These are phyloP conservation scores for Trachymyrmex cornetzi DNA, from an alignment of 1,140 invertebrate species.

Conservation along the genomic window DNA sequence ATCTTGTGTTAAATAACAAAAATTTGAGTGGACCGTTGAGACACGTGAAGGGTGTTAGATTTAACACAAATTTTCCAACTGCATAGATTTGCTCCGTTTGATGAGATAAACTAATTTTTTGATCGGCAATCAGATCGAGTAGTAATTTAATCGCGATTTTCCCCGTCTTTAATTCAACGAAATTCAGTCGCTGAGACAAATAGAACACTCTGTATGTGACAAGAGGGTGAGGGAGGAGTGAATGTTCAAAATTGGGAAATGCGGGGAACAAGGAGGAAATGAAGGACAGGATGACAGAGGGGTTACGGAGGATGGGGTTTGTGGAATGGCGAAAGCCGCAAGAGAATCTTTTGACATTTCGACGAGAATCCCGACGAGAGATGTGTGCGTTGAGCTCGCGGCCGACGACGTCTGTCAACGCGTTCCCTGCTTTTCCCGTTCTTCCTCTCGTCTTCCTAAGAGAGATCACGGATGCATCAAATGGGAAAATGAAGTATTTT, in stretches of 20 bases:
- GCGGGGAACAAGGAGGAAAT: constrained; percentile 41
- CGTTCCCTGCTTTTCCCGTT: constrained; percentile 15
- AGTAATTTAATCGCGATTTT: neutral
- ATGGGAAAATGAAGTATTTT: constrained; percentile 53
- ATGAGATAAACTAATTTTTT: neutral
- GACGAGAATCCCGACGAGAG: constrained; percentile 56
- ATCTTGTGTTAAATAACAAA: too few relatives aligned
- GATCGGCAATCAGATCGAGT: neutral
- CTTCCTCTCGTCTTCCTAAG: neutral
- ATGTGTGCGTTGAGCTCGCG: constrained; percentile 41
- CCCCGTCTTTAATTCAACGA: neutral
- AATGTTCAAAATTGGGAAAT: constrained; percentile 44
- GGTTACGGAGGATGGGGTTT: neutral
- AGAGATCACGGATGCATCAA: constrained; percentile 41
- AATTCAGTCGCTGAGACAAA: neutral
- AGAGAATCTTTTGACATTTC: constrained; percentile 63
- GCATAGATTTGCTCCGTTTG: neutral
- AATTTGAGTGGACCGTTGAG: too few relatives aligned
- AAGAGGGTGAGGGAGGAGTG: neutral
- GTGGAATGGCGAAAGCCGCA: constrained; percentile 41
- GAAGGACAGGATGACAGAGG: constrained; percentile 19
- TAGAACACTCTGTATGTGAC: constrained; percentile 23
- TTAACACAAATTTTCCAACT: too few relatives aligned
- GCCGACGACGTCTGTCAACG: constrained; percentile 58
- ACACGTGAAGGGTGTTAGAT: too few relatives aligned